A percentile compares a stretch with the other conserved stretches of the same genome.
These are phyloP conservation scores for Sebastes trivittatus DNA, from an alignment of 2,797 vertebrate species.

Conservation along the genomic window DNA sequence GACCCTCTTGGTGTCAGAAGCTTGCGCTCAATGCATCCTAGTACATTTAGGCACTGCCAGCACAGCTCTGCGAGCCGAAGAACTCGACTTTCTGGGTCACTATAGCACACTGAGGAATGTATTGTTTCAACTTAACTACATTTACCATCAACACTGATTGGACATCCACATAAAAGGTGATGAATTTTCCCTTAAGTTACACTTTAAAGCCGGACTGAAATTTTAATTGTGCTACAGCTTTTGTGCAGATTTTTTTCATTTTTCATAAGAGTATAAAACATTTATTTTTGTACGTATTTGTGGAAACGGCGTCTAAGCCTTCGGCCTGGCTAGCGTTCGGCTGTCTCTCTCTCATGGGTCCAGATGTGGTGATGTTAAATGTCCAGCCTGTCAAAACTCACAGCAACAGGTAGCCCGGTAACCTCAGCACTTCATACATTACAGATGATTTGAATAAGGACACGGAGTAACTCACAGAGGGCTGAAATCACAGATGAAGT, in stretches of 20 bases:
- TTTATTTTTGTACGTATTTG: background rate
- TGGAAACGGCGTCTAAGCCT: background rate
- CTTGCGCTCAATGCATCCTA: background rate
- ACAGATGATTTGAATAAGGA: background rate
- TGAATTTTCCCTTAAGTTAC: background rate
- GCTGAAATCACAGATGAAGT: background rate
- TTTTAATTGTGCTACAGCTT: background rate
- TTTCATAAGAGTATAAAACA: background rate
- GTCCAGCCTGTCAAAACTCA: background rate
- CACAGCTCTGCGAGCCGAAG: background rate
- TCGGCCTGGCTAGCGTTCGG: accelerated
- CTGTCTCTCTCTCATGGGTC: background rate
- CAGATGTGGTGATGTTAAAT: background rate
- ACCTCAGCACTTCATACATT: background rate
- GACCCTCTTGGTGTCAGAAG: too few relatives aligned
- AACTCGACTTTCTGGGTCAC: background rate
- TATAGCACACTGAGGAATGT: background rate
- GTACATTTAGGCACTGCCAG: background rate
- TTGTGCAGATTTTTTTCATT: background rate
- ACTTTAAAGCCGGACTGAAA: background rate
- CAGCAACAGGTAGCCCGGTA: background rate
- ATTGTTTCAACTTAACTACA: background rate
- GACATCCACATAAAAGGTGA: background rate
- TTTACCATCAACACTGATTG: background rate
- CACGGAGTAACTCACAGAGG: background rate